Conservation (phyloP, 2,888 invertebrate species). For the Napeogenes inachia region DNA sequence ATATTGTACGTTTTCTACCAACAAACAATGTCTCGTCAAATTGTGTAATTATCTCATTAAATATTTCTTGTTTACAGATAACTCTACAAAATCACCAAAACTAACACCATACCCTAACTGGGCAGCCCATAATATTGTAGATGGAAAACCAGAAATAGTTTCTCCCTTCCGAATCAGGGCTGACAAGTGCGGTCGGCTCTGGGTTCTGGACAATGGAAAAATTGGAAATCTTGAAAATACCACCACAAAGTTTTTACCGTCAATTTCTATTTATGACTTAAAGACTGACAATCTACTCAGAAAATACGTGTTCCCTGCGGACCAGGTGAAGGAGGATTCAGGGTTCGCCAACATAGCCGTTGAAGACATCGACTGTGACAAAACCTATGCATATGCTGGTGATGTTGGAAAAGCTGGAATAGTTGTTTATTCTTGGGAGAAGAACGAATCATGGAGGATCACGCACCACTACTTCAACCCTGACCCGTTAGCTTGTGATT, state of each 20-base stretch:
- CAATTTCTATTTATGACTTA: constrained; percentile 84
- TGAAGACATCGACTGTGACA: constrained; percentile 84
- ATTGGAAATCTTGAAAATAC: constrained; percentile 75
- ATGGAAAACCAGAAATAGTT: constrained; percentile 79
- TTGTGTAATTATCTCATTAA: constrained; percentile 18
- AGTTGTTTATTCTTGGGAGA: constrained; percentile 86
- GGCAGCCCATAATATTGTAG: constrained; percentile 82
- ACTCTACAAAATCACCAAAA: constrained; percentile 80
- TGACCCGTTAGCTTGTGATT: constrained; percentile 84
- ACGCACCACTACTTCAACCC: constrained; percentile 83
- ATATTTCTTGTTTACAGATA: constrained; percentile 67
- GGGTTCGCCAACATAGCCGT: constrained; percentile 86
- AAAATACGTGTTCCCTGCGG: constrained; percentile 79
- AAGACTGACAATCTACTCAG: constrained; percentile 83
- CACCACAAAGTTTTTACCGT: constrained; percentile 75
- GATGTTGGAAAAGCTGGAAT: constrained; percentile 83
- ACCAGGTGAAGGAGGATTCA: constrained; percentile 81
- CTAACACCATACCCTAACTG: constrained; percentile 88
- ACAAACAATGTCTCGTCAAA: constrained; percentile 5
- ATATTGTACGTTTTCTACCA: too few relatives aligned
- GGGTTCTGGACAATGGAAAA: constrained; percentile 87
- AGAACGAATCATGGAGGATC: constrained; percentile 85
- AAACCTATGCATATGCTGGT: constrained; percentile 84
- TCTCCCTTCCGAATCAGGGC: constrained; percentile 85
- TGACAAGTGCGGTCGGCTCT: constrained; percentile 85